phyloP scores from a whole-genome alignment of 2,888 invertebrate species.

The Amiota mariae region DNA sequence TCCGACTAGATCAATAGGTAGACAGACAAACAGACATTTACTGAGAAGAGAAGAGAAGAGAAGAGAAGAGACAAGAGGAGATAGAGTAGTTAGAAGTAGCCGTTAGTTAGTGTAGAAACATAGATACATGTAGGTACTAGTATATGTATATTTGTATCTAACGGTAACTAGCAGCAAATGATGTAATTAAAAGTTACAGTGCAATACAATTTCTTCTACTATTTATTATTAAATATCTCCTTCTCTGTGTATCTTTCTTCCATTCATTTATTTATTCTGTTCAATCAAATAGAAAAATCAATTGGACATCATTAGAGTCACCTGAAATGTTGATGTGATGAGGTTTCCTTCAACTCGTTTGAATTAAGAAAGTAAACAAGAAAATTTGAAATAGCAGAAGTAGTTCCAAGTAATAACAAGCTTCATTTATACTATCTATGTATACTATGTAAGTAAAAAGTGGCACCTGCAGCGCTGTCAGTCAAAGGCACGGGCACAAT shows the following conservation, averaged over 20 bases:
- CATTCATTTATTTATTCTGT: no score
- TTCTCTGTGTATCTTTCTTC: no score
- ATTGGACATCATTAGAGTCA: slow-evolving; percentile 19
- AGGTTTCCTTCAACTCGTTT: background rate
- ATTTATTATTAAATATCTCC: background rate
- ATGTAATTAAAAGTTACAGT: slow-evolving; percentile 30
- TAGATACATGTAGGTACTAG: background rate
- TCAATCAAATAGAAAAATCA: background rate
- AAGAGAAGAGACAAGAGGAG: no score
- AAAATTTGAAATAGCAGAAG: background rate
- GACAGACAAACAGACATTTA: no score
- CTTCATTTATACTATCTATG: no score
- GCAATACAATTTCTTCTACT: slow-evolving; percentile 1
- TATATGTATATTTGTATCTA: background rate
- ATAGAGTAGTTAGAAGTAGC: background rate
- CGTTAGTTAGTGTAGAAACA: background rate
- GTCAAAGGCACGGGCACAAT: no score
- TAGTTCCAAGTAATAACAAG: no score
- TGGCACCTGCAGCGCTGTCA: no score
- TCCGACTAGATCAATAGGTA: no score
- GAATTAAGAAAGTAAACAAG: background rate
- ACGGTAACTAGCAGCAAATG: slow-evolving; percentile 17
- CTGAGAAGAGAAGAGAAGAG: no score
- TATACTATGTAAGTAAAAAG: no score
- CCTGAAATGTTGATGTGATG: background rate